Evolutionary conservation across 2,888 invertebrate genomes (phyloP), one percentile per base, ranked within the genome.

Genomic region (Notodonta dromedarius): DNA sequence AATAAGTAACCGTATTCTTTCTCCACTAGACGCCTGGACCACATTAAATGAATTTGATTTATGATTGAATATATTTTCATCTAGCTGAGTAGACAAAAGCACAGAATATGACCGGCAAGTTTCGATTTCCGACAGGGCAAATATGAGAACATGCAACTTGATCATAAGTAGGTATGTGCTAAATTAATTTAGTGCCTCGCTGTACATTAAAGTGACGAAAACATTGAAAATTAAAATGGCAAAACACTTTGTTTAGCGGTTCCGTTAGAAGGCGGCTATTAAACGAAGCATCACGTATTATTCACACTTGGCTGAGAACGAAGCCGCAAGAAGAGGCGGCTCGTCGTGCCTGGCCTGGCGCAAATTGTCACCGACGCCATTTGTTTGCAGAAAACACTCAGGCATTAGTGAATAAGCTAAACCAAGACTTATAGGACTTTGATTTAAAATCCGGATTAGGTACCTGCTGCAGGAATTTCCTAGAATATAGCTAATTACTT

Each of bases 191-290:
- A 46, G 46, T 46, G 46, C 46, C n/a, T 46, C 46, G 13, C n/a
- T 46, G 46, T 46, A n/a, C 46, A 11, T 46, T 2, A 46, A 46
- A n/a, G n/a, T 46, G 46, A 11, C 46, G 46, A 46, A 44, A 46
- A 46, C 46, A n/a, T 46, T 46, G 46, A 46, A n/a, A 46, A 46
- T 13, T 46, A n/a, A n/a, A 46, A 46, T n/a, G 46, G 46, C 46
- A 46, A 46, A 46, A 46, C 13, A 46, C 1, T 35, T 35, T 46
- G 46, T 46, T 46, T 46, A 46, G 46, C 11, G 4, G 46, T 46
- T 50, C 16, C 46, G 58, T 58, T 54, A 58, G 53, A 53, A 53
- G 16, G 16, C 11, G 16, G 16, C 16, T 8, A 16, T 16, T 50
- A 50, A 50, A 16, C 50, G 50, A 12, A 50, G 50, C 50, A 16